Percentiles rank a stretch among this genome's conserved stretches.
These are phyloP conservation scores for Macquaria australasica DNA, from an alignment of 2,113 vertebrate species.

Conservation along the genomic window DNA sequence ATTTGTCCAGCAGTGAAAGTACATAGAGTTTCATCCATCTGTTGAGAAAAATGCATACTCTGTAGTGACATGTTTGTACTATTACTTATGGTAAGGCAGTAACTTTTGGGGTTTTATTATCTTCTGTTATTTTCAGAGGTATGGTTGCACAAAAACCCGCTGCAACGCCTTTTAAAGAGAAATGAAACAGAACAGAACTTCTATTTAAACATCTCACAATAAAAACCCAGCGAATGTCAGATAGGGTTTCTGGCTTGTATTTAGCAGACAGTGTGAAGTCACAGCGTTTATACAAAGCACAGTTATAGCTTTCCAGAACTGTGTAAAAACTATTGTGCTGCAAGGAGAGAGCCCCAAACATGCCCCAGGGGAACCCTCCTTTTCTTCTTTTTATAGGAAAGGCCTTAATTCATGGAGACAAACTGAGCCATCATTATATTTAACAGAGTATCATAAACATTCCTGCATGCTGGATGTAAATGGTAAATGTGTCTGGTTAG, in stretches of 20 bases:
- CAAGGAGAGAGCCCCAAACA: constrained; percentile 50
- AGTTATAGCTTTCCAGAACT: constrained; percentile 53
- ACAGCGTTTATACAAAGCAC: constrained; percentile 46
- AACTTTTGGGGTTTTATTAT: constrained; percentile 7
- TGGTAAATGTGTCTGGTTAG: constrained; percentile 50
- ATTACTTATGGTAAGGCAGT: constrained; percentile 13
- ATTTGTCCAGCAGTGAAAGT: background rate
- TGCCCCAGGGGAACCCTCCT: constrained; percentile 58
- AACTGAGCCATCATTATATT: constrained; percentile 72
- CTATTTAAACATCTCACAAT: constrained; percentile 36
- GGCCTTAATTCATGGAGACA: constrained; percentile 70
- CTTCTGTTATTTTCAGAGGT: constrained; percentile 31
- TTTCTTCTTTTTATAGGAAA: constrained; percentile 71
- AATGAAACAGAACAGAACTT: constrained; percentile 55
- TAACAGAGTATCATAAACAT: constrained; percentile 77
- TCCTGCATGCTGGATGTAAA: constrained; percentile 63
- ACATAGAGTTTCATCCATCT: background rate
- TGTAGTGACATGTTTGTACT: constrained; percentile 1
- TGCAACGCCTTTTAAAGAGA: constrained; percentile 40
- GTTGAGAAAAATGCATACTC: background rate
- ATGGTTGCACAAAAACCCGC: constrained; percentile 11
- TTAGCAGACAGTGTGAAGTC: constrained; percentile 65
- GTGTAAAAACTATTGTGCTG: constrained; percentile 65
- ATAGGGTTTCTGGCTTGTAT: constrained; percentile 53
- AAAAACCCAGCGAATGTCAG: constrained; percentile 55